A percentile compares a stretch with the other conserved stretches of the same genome.
These are phyloP conservation scores for Mesitornis unicolor DNA, from an alignment of 2,113 vertebrate genomes.

Conservation along the genomic window DNA sequence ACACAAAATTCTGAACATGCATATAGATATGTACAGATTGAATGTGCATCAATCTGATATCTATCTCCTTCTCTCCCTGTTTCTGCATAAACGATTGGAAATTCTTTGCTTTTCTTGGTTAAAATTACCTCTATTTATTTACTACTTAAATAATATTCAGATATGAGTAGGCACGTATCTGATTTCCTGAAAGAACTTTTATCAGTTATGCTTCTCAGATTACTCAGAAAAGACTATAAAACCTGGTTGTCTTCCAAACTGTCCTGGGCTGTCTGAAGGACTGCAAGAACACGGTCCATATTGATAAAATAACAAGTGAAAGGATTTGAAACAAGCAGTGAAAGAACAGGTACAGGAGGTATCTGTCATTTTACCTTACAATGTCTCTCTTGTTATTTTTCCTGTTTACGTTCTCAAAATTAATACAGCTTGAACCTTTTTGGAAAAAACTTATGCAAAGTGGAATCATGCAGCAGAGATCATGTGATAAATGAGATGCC, in stretches of 20 bases:
- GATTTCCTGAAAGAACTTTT: neutral
- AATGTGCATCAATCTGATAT: neutral
- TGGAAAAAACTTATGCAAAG: constrained; percentile 12
- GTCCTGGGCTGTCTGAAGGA: neutral
- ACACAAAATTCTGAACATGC: neutral
- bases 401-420: neutral
- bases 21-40: neutral
- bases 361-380: neutral
- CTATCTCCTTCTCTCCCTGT: neutral
- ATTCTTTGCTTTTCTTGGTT: neutral
- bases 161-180: neutral
- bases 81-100: neutral
- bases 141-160: neutral
- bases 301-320: neutral
- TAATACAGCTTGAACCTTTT: neutral
- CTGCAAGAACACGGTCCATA: neutral
- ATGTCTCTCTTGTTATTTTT: neutral
- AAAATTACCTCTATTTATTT: neutral
- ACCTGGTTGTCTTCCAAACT: neutral
- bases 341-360: neutral
- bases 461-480: neutral
- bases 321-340: neutral
- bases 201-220: neutral
- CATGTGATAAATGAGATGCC: neutral
- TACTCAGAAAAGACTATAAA: neutral